Base-by-base conservation (phyloP, 2,888 invertebrate species). In the Ophion costatus region DNA sequence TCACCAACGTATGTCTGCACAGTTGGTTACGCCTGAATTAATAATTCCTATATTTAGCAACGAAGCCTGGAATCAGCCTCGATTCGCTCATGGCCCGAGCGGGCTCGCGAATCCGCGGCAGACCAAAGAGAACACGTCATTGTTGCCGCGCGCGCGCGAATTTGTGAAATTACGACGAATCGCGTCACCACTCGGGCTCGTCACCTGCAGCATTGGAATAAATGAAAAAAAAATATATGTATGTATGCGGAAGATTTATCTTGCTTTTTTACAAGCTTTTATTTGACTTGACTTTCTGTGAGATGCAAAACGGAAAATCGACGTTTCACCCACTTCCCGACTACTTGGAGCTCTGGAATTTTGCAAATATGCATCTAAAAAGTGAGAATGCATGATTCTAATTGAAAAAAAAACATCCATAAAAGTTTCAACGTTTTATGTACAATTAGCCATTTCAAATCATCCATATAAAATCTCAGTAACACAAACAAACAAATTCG, bases 41-140 rank as follows among this genome's bases (percentile, higher is more conserved):
- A 87, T 87, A 86, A 89, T 86, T 87, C 80, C 88, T 89, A 88
- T 89, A 87, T 89, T 90, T 88, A 87, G 87, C 78, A 38, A 74
- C 11, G 59, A 29, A 5, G 51, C 29, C n/a, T 56, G 64, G 78
- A 59, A 71, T 69, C 83, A 64, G 38, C 22, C 56, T 80, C 78
- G 75, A 73, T n/a, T 76, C 59, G 51, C 7, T 61, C 29, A 45
- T 45, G 67, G 45, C 22, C 45, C 22, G 75, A 70, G 45, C 61
- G 75, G 64, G 84, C 69, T 80, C 63, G n/a, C 64, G 83, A 87
- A 88, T 89, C 79, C 74, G 80, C 70, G 84, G 78, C 17, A 29
- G 63, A 57, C 70, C 11, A n/a, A 29, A 56, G 69, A 75, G 10
- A 51, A 80, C 70, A 59, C 75, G 83, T 79, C 79, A 76, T 75